These are phyloP conservation scores for Cnemophilus loriae DNA, from an alignment of 2,113 vertebrate species.

Conservation along the genomic window DNA sequence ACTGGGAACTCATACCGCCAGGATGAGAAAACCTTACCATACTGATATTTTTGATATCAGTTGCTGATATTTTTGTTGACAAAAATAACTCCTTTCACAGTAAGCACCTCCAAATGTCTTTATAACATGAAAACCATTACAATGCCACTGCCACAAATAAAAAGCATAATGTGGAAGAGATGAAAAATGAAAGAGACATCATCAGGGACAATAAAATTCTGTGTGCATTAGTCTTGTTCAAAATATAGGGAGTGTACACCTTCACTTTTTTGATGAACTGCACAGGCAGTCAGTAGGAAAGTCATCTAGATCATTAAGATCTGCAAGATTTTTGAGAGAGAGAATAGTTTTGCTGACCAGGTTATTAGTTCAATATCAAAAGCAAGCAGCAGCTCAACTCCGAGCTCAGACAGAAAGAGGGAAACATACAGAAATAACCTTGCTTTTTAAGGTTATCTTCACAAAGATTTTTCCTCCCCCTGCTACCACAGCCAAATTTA, in stretches of 20 bases:
- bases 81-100: neutral
- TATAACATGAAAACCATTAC: neutral
- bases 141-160: neutral
- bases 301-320: neutral
- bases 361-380: neutral
- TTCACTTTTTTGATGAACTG: neutral
- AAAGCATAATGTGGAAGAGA: neutral
- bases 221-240: neutral
- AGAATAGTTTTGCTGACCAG: neutral
- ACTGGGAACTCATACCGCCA: neutral
- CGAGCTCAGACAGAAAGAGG: neutral
- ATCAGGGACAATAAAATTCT: neutral
- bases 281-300: neutral
- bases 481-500: neutral
- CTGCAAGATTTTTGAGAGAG: neutral
- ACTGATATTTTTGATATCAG: neutral
- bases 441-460: neutral
- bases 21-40: neutral
- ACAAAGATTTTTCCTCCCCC: neutral
- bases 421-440: neutral
- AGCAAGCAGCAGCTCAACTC: neutral
- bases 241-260: neutral
- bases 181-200: neutral
- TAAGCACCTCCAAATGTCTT: neutral
- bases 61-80: neutral